Evolutionary conservation across 2,888 invertebrate species (phyloP).

Genomic region (Gastrophysa polygoni): DNA sequence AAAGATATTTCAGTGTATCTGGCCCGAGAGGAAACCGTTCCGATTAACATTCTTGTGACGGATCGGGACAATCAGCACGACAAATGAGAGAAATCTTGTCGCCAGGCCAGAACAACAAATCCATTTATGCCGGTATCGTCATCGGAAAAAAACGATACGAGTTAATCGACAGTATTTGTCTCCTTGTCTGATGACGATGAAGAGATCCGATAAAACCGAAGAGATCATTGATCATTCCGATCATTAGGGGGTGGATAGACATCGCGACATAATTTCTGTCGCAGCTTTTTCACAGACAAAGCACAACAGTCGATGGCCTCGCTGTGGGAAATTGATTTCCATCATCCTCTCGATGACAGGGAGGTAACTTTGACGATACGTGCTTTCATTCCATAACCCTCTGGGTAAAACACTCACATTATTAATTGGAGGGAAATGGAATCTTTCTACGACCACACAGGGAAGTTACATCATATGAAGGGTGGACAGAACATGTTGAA

Average conservation of each 20-base stretch:
- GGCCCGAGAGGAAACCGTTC: not conserved
- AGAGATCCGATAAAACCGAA: not conserved
- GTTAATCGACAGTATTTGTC: not conserved
- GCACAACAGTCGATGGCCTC: too few relatives aligned
- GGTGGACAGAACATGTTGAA: too few relatives aligned
- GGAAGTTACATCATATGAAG: too few relatives aligned
- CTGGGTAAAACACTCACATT: too few relatives aligned
- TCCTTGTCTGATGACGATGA: not conserved
- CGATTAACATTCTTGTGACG: not conserved
- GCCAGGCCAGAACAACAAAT: not conserved
- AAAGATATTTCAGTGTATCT: not conserved
- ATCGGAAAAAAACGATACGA: not conserved
- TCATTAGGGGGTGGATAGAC: not conserved
- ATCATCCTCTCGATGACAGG: too few relatives aligned
- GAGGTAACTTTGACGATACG: too few relatives aligned
- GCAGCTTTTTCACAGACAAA: too few relatives aligned
- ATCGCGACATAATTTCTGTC: too few relatives aligned
- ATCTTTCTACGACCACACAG: too few relatives aligned
- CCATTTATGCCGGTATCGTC: constrained; percentile 1
- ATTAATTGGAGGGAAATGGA: too few relatives aligned
- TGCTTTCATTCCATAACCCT: too few relatives aligned
- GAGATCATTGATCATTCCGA: not conserved
- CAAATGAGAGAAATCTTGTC: not conserved
- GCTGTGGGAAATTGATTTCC: too few relatives aligned
- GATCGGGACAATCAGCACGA: not conserved